Percentiles rank a stretch among this genome's conserved stretches.
These are phyloP conservation scores for Solea senegalensis DNA, from an alignment of 2,113 vertebrate genomes.

Conservation along the genomic window DNA sequence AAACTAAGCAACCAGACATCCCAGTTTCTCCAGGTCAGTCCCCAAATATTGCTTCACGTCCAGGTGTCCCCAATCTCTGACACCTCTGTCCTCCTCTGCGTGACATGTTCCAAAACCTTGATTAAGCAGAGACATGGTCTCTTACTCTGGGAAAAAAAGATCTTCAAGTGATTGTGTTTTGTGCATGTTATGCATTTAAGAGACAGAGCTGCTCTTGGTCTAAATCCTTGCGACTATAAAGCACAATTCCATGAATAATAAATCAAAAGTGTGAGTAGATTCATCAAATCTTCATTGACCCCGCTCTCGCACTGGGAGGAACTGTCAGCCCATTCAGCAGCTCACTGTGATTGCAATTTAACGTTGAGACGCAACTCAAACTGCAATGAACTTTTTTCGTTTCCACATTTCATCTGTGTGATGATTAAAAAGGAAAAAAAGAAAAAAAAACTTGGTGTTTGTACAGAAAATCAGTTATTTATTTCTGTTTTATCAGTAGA, in stretches of 20 bases:
- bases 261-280: slow-evolving; percentile 52
- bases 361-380: slow-evolving; percentile 34
- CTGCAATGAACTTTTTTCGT: slow-evolving; percentile 37
- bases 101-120: slow-evolving; percentile 1
- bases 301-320: slow-evolving; percentile 8
- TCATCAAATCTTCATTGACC: slow-evolving; percentile 56
- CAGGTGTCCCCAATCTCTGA: slow-evolving; percentile 2
- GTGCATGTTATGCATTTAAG: background rate
- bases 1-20: background rate
- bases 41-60: background rate
- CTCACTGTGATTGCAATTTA: slow-evolving; percentile 38
- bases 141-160: background rate
- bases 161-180: background rate
- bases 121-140: background rate
- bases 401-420: slow-evolving; percentile 37
- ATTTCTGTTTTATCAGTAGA: background rate
- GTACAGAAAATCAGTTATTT: slow-evolving; percentile 16
- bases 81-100: slow-evolving; percentile 10
- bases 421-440: slow-evolving; percentile 38
- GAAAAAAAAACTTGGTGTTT: slow-evolving; percentile 37
- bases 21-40: slow-evolving; percentile 3
- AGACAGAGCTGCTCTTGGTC: slow-evolving; percentile 4
- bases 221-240: slow-evolving; percentile 28
- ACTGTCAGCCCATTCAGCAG: slow-evolving; percentile 34
- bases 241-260: slow-evolving; percentile 61